Evolutionary conservation across 2,888 invertebrate species (phyloP), one percentile per base, ranked within the genome.

Genomic region (Hemithea aestivaria): DNA sequence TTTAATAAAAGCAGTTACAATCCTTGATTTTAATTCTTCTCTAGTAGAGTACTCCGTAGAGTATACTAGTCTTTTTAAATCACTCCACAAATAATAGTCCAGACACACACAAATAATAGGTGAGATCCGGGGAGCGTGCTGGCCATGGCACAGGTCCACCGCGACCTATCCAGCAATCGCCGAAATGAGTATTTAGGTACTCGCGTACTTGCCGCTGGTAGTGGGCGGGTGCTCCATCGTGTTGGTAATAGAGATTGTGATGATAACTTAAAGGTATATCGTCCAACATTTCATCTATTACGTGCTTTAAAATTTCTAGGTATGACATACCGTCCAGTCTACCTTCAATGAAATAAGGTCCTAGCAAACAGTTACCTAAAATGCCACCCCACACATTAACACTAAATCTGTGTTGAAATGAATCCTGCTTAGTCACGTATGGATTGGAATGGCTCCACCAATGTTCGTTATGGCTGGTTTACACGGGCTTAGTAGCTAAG

Each of bases 101-200:
- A 42, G 9, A n/a, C 35, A n/a, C n/a, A n/a, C n/a, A n/a, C n/a
- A n/a, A n/a, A n/a, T n/a, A n/a, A n/a, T n/a, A 35, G 9, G 28
- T 42, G 20, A 38, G 34, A 11, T 38, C 38, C 8, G 38, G 35
- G 20, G 38, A 30, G 9, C 38, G 29, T n/a, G 35, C 34, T 12
- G 43, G 34, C 37, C 43, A 38, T 10, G 22, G 11, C 8, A 38
- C 28, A 6, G 40, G 36, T 10, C 43, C 43, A n/a, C 31, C 23
- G 5, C 37, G 34, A 5, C 41, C 48, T 35, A 61, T 50, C 33
- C 45, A 48, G n/a, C 41, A n/a, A n/a, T 43, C 16, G 4, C 20
- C 33, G 27, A 28, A 43, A 21, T 10, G 10, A 28, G 24, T 28
- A 22, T 44, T 40, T 22, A 33, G 8, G 26, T 30, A 34, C 10